Conservation (phyloP, 2,113 vertebrate genomes). For the Taxidea taxus region DNA sequence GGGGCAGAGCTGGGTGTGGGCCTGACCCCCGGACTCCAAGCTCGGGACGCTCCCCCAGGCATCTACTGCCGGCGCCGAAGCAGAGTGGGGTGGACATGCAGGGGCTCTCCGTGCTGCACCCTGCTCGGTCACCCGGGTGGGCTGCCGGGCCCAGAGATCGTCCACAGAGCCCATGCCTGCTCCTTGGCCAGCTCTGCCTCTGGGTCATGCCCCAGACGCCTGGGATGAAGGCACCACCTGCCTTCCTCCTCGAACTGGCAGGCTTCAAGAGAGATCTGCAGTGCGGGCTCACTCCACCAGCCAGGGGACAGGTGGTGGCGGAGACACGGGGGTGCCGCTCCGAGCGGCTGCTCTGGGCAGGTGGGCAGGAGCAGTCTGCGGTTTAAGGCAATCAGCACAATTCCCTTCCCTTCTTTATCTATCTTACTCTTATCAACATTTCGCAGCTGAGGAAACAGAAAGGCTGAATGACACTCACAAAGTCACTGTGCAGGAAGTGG, state of each 20-base stretch:
- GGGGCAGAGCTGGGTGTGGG: accelerated
- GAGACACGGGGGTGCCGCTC: accelerated
- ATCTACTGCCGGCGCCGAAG: accelerated
- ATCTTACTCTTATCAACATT: not conserved
- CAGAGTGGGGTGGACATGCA: accelerated
- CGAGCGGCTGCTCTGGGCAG: accelerated
- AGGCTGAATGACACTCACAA: accelerated
- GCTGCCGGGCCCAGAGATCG: not conserved
- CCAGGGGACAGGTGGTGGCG: accelerated
- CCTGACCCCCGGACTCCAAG: not conserved
- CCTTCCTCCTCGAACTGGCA: not conserved
- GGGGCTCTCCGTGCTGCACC: not conserved
- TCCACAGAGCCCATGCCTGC: accelerated
- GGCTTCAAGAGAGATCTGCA: not conserved
- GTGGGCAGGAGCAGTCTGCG: not conserved
- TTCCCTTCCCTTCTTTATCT: not conserved
- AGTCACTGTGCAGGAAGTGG: not conserved
- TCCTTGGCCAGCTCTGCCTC: not conserved
- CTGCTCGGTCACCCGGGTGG: accelerated
- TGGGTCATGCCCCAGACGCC: accelerated
- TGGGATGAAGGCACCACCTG: too few species aligned
- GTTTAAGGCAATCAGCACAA: not conserved
- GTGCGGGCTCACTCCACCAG: accelerated
- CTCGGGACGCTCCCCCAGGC: accelerated
- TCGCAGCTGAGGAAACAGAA: not conserved